phyloP scores from a whole-genome alignment of 2,888 invertebrate genomes.

The Dastarcus helophoroides region DNA sequence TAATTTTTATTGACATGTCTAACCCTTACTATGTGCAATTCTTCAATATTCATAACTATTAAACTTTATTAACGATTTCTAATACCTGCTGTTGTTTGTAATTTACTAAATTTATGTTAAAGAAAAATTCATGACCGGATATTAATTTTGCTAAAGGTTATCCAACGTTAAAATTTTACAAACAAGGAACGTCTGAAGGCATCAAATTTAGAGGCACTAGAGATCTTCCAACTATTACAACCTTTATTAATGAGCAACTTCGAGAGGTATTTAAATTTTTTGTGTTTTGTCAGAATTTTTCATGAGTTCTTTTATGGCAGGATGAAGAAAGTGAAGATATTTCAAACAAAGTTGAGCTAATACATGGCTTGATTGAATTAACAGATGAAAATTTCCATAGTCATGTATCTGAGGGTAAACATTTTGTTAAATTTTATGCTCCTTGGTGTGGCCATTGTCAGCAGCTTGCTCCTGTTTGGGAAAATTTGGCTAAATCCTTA shows the following conservation, averaged over 20 bases:
- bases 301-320: no score
- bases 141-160: no score
- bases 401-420: conserved; percentile 59
- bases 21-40: no score
- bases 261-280: conserved; percentile 26
- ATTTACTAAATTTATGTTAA: no score
- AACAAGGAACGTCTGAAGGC: conserved; percentile 52
- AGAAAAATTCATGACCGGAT: no score
- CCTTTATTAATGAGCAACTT: conserved; percentile 66
- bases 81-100: no score
- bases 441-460: conserved; percentile 87
- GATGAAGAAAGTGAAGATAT: conserved; percentile 25
- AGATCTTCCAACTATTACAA: conserved; percentile 62
- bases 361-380: conserved; percentile 54
- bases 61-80: no score
- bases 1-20: no score
- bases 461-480: conserved; percentile 76
- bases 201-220: conserved; percentile 68
- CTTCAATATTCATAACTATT: no score
- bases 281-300: neutral
- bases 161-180: conserved; percentile 64
- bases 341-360: conserved; percentile 23
- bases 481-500: conserved; percentile 61
- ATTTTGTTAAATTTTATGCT: conserved; percentile 85
- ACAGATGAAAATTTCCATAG: conserved; percentile 66